Evolutionary conservation across 2,113 vertebrate genomes (phyloP), one percentile per base, ranked within the genome.

Genomic region (Cyanocitta stelleri): DNA sequence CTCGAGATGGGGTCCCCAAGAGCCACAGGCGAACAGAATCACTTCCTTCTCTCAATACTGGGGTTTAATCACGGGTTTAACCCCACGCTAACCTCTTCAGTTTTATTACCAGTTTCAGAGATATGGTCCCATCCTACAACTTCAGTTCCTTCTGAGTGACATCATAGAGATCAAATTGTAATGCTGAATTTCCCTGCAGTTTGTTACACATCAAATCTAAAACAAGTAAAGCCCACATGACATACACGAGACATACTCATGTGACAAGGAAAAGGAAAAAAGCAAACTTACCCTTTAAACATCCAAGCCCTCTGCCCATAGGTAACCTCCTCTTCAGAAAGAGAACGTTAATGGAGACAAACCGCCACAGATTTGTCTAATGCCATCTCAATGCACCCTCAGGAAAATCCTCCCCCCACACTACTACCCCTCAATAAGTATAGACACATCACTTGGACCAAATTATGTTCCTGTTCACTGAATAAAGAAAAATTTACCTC

Each of bases 221-320:
- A 78, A 27, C 21, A 64, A 30, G 20, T 15, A 35, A 33, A 63
- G 11, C 33, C 55, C 22, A 18, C 8, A 0, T 32, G 21, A n/a
- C 30, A 21, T 24, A 39, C 0, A 1, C 0, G 5, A 85, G n/a
- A 63, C 12, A 16, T 29, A 33, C 11, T 69, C 16, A 35, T 1
- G 0, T 10, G 20, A 33, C n/a, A 54, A 84, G 14, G 23, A 72
- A 91, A 69, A 52, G 10, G 10, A 16, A 72, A 78, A 75, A 86
- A 77, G 0, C 6, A 49, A 72, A 14, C 3, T 16, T n/a, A 19
- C 1, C 12, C 24, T 48, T 58, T 48, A 81, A 63, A 32, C 15
- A 23, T 17, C 19, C 10, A 54, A 27, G 22, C 22, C 4, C 14
- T 7, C 55, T 39, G 6, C 7, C 55, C 33, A n/a, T 1, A 17